Conservation (phyloP, 2,113 vertebrate species). For the Ictalurus punctatus region DNA sequence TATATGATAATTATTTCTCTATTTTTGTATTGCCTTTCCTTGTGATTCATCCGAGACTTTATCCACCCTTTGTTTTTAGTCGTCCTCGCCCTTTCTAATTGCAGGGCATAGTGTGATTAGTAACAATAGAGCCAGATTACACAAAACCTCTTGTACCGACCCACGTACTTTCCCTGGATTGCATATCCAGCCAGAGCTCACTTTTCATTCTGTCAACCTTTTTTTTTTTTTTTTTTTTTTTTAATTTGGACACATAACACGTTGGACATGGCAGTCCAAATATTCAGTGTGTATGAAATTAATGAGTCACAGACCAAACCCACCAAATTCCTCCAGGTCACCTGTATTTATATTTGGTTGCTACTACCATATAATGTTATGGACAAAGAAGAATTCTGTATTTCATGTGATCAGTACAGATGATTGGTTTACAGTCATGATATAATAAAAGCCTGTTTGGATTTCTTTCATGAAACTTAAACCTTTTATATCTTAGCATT, state of each 20-base stretch:
- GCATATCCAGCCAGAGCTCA: background rate
- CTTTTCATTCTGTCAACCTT: background rate
- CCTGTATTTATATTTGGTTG: too few relatives aligned
- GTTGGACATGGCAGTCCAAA: background rate
- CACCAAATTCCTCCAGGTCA: background rate
- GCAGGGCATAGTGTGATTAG: background rate
- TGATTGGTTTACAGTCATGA: background rate
- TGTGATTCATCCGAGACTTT: background rate
- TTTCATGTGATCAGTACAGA: background rate
- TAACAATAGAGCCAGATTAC: background rate
- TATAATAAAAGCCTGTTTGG: background rate
- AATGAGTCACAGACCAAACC: constrained; percentile 2
- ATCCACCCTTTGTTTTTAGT: background rate
- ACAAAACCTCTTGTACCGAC: background rate
- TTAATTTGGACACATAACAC: too few relatives aligned
- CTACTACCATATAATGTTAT: too few relatives aligned
- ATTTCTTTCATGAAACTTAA: background rate
- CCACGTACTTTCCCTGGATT: background rate
- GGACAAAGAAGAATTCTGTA: background rate
- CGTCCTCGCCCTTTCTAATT: background rate
- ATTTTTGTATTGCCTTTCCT: background rate
- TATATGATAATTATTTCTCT: background rate
- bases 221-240: too few relatives aligned
- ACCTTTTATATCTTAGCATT: constrained; percentile 52
- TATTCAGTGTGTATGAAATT: background rate